Percentiles rank a stretch among this genome's conserved stretches.
phyloP scores from a whole-genome alignment of 2,797 vertebrate genomes.

The Lophotriccus pileatus region DNA sequence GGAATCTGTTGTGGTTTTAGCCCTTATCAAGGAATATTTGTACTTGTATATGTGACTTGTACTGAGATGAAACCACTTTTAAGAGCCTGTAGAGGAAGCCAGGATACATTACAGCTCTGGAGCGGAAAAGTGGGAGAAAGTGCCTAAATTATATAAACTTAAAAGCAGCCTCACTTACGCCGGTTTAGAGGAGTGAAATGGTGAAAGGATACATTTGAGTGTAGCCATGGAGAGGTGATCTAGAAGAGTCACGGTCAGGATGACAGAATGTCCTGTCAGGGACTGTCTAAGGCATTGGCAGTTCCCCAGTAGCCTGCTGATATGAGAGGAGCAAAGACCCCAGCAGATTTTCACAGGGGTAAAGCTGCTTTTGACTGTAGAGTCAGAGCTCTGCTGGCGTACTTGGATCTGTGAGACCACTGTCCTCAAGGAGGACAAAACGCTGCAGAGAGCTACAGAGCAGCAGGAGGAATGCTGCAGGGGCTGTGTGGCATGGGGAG shows the following conservation, averaged over 20 bases:
- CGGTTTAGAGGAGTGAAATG: background rate
- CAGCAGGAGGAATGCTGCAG: background rate
- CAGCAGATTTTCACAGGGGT: background rate
- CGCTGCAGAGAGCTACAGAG: background rate
- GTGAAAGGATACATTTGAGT: background rate
- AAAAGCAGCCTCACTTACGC: background rate
- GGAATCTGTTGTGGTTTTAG: background rate
- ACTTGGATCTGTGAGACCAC: background rate
- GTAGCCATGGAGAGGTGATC: background rate
- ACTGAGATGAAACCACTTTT: background rate
- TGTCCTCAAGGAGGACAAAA: background rate
- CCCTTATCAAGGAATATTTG: background rate
- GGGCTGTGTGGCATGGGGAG: rapidly evolving
- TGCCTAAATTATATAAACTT: background rate
- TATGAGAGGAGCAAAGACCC: background rate
- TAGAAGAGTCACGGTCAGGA: background rate
- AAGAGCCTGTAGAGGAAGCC: background rate
- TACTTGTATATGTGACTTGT: background rate
- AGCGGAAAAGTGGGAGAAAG: background rate
- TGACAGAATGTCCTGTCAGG: background rate
- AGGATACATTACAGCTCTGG: background rate
- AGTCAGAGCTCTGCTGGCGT: background rate
- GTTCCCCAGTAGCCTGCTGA: background rate
- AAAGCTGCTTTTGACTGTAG: background rate
- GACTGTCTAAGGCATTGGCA: background rate